Conservation (phyloP, 1,140 invertebrate genomes). For the Lucilia cuprina region DNA sequence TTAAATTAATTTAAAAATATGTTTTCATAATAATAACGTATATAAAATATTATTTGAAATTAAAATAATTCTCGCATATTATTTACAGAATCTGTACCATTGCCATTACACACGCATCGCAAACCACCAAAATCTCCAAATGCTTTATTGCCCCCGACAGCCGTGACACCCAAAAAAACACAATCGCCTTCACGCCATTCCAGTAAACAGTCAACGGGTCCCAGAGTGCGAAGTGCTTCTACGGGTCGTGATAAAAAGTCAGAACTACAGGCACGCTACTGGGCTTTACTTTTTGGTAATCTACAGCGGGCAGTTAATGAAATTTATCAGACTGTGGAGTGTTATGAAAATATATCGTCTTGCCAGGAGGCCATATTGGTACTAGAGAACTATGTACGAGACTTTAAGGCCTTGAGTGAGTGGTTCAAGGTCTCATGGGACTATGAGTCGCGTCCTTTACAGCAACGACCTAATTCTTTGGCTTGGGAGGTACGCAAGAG, state of each 20-base stretch:
- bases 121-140: conserved; percentile 57
- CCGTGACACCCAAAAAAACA: conserved; percentile 50
- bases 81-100: conserved; percentile 8
- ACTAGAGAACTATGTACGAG: conserved; percentile 90
- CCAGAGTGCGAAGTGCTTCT: conserved; percentile 80
- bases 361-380: conserved; percentile 93
- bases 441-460: conserved; percentile 87
- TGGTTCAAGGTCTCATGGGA: conserved; percentile 93
- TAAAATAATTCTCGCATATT: not conserved
- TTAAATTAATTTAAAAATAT: too few species aligned
- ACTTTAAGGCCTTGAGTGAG: conserved; percentile 91
- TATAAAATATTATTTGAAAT: too few species aligned
- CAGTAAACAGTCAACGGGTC: conserved; percentile 51
- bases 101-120: conserved; percentile 39
- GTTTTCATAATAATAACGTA: too few species aligned
- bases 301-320: conserved; percentile 86
- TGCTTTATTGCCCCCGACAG: conserved; percentile 19
- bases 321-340: conserved; percentile 81
- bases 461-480: conserved; percentile 83
- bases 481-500: conserved; percentile 96
- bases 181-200: conserved; percentile 45
- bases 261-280: conserved; percentile 88
- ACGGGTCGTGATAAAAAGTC: conserved; percentile 86
- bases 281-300: conserved; percentile 95
- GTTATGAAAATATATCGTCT: conserved; percentile 79